Evolutionary conservation across 1,140 invertebrate species (phyloP), one percentile per base, ranked within the genome.

Genomic region (Sycobia sp.): DNA sequence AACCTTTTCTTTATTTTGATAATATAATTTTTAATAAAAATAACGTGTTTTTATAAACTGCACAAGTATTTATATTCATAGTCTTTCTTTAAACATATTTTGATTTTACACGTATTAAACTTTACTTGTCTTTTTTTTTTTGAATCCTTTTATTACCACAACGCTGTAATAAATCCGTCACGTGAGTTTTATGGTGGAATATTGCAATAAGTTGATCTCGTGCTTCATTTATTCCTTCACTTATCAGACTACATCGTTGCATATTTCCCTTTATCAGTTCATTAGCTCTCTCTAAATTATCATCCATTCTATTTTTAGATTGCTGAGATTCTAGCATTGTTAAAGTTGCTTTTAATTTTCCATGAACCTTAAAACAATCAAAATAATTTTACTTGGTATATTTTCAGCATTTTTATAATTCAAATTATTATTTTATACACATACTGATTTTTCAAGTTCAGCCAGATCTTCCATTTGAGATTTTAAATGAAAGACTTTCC

Each of bases 381-480:
- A 82, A 82, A 85, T 86, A 59, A 20, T n/a, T 32, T 32, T 32
- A 32, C 5, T 7, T 4, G 29, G 11, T 7, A 36, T 50, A 43
- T 53, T 53, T 23, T 25, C 22, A 27, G 4, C 11, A 62, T 56
- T 23, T 53, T 36, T 55, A 32, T 34, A 39, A 36, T 18, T n/a
- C n/a, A n/a, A n/a, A n/a, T n/a, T 20, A 39, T 0, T 23, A 23
- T 54, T 43, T 23, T 22, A 3, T 1, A 49, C 73, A 69, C 34
- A 76, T 70, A 75, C 85, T 72, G 73, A 76, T 76, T 79, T 86
- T 76, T 82, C 79, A 59, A 76, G 76, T 60, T 74, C 84, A 77
- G 95, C 94, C 81, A 97, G 79, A 80, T 96, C 92, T 72, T 97
- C 93, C 87, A 97, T 91, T 84, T 97, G 94, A 25, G 93, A 88